Evolutionary conservation across 1,140 invertebrate species (phyloP).

Genomic region (Hypsibius dujardini): DNA sequence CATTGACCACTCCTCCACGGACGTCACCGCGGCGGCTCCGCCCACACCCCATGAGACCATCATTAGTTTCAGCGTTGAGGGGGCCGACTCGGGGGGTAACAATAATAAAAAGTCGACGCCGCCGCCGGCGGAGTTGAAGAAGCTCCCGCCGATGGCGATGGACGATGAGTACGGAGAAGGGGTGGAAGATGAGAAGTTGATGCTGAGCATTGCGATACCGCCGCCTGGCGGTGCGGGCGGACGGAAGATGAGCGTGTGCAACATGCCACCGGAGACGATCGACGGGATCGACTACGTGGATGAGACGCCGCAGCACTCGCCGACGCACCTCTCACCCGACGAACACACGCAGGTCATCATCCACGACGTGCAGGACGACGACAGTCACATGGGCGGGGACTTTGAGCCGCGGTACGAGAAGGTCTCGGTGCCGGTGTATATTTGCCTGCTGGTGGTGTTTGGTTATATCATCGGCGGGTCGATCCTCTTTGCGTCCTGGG

Average conservation of each 20-base stretch:
- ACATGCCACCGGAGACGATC: slow-evolving; percentile 20
- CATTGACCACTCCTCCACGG: slow-evolving; percentile 23
- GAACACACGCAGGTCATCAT: slow-evolving; percentile 21
- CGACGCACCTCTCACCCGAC: slow-evolving; percentile 35
- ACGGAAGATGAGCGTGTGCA: slow-evolving; percentile 14
- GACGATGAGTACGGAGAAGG: slow-evolving; percentile 32
- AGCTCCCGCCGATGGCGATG: slow-evolving; percentile 25
- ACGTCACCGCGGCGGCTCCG: slow-evolving; percentile 15
- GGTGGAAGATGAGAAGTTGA: slow-evolving; percentile 21
- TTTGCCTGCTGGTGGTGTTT: slow-evolving; percentile 71
- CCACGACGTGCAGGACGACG: slow-evolving; percentile 23
- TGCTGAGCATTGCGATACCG: neutral
- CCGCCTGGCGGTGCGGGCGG: neutral
- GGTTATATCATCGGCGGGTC: slow-evolving; percentile 77
- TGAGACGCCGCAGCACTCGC: slow-evolving; percentile 29
- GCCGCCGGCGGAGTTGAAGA: slow-evolving; percentile 6
- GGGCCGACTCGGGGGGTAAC: neutral
- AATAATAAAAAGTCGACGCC: slow-evolving; percentile 17
- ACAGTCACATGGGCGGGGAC: slow-evolving; percentile 25
- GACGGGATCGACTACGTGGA: slow-evolving; percentile 27
- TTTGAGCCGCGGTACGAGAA: slow-evolving; percentile 20
- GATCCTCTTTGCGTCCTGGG: slow-evolving; percentile 62
- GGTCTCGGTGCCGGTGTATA: slow-evolving; percentile 48
- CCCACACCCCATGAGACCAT: too few relatives aligned
- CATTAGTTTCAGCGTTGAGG: neutral